These are phyloP conservation scores for Hylia prasina DNA, from an alignment of 2,113 vertebrate genomes.

Conservation along the genomic window DNA sequence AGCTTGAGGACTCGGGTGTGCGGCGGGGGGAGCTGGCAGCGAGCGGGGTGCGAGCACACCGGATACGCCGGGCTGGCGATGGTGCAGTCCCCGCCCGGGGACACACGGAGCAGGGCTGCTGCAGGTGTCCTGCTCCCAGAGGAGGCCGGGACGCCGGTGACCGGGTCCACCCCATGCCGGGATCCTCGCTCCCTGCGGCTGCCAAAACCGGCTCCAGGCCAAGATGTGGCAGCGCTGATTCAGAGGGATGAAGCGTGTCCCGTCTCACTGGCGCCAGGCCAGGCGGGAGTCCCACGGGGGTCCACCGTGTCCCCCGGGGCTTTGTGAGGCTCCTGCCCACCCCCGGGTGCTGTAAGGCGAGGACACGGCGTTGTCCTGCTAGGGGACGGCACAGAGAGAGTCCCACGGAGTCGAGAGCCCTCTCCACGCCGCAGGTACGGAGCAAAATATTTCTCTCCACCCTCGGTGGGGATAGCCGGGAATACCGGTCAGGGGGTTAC, in stretches of 20 bases:
- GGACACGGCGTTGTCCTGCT: background rate
- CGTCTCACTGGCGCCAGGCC: background rate
- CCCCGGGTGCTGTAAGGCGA: background rate
- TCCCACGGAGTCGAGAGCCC: background rate
- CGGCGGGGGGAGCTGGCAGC: conserved; percentile 7
- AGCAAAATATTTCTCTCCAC: background rate
- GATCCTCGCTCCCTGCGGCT: background rate
- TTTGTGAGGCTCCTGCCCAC: background rate
- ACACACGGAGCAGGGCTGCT: background rate
- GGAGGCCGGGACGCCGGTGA: background rate
- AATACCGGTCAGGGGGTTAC: background rate
- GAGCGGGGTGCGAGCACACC: rapidly evolving
- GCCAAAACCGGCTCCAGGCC: background rate
- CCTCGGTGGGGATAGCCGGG: background rate
- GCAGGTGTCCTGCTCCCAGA: background rate
- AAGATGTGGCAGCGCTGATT: background rate
- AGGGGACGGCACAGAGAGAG: background rate
- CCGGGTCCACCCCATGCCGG: background rate
- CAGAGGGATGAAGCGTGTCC: background rate
- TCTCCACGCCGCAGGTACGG: background rate
- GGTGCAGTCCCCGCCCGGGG: rapidly evolving
- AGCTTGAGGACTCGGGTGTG: conserved; percentile 1
- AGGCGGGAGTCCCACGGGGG: background rate
- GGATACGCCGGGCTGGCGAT: background rate
- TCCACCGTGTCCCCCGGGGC: background rate